These are phyloP conservation scores for Drosophila niveifrons DNA, from an alignment of 2,888 invertebrate species.

Conservation along the genomic window DNA sequence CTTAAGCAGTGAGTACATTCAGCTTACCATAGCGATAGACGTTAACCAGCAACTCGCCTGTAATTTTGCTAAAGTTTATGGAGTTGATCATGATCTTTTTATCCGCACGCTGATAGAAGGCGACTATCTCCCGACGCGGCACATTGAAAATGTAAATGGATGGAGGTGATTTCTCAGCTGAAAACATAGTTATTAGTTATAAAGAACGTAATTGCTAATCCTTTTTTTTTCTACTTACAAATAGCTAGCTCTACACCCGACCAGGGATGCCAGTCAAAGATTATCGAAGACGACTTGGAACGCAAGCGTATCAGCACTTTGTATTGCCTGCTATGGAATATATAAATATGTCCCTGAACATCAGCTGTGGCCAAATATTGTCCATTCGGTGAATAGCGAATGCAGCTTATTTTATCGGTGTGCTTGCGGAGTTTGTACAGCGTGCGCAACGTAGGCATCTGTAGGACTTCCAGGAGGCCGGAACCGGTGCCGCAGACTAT, in stretches of 20 bases:
- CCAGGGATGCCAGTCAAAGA: slow-evolving; percentile 86
- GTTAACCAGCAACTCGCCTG: slow-evolving; percentile 85
- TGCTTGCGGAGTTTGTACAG: slow-evolving; percentile 65
- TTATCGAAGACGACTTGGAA: slow-evolving; percentile 61
- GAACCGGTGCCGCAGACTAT: slow-evolving; percentile 80
- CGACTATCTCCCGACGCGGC: slow-evolving; percentile 78
- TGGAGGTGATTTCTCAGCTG: slow-evolving; percentile 80
- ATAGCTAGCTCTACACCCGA: slow-evolving; percentile 84
- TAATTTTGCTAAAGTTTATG: slow-evolving; percentile 84
- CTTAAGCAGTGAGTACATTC: no score
- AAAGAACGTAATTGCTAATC: neutral
- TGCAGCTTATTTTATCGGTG: slow-evolving; percentile 63
- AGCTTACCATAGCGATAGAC: slow-evolving; percentile 68
- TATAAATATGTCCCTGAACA: slow-evolving; percentile 72
- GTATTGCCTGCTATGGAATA: slow-evolving; percentile 72
- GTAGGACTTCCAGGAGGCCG: slow-evolving; percentile 75
- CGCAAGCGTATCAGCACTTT: slow-evolving; percentile 64
- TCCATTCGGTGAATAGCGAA: slow-evolving; percentile 81
- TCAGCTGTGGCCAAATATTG: slow-evolving; percentile 83
- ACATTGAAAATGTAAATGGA: slow-evolving; percentile 82
- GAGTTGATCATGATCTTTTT: slow-evolving; percentile 77
- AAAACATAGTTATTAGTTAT: slow-evolving; percentile 2
- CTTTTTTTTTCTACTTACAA: slow-evolving; percentile 65
- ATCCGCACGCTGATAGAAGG: slow-evolving; percentile 81
- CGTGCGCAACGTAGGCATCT: slow-evolving; percentile 53